Percentiles rank a stretch among this genome's conserved stretches.
These are phyloP conservation scores for Chitala chitala DNA, from an alignment of 2,113 vertebrate genomes.

Conservation along the genomic window DNA sequence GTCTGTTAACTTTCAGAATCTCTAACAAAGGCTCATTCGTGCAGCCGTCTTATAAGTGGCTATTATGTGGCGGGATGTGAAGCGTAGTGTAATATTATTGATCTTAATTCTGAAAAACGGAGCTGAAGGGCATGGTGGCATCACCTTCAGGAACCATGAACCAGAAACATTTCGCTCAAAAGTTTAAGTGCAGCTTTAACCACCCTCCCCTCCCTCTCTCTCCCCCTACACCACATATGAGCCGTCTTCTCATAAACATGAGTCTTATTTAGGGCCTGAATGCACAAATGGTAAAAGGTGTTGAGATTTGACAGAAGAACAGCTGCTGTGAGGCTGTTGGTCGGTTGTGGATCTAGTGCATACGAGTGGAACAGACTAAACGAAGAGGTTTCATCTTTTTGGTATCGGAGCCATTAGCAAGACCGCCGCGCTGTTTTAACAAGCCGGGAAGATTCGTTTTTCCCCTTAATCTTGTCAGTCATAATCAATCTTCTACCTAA, in stretches of 20 bases:
- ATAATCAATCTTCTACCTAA: not conserved
- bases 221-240: too few relatives aligned
- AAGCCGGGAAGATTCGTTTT: not conserved
- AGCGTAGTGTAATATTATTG: not conserved
- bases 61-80: not conserved
- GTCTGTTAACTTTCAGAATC: not conserved
- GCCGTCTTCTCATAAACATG: too few relatives aligned
- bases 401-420: not conserved
- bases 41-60: not conserved
- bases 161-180: not conserved
- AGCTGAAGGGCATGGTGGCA: too few relatives aligned
- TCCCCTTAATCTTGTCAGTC: not conserved
- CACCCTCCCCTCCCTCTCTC: not conserved
- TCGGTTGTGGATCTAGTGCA: not conserved
- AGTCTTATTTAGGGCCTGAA: too few relatives aligned
- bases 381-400: not conserved
- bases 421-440: not conserved
- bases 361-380: not conserved
- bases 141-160: too few relatives aligned
- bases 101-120: too few relatives aligned
- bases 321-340: not conserved
- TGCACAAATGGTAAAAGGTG: too few relatives aligned
- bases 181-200: not conserved
- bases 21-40: not conserved
- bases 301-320: too few relatives aligned